Evolutionary conservation across 2,888 invertebrate species (phyloP).

Genomic region (Xestia xanthographa): DNA sequence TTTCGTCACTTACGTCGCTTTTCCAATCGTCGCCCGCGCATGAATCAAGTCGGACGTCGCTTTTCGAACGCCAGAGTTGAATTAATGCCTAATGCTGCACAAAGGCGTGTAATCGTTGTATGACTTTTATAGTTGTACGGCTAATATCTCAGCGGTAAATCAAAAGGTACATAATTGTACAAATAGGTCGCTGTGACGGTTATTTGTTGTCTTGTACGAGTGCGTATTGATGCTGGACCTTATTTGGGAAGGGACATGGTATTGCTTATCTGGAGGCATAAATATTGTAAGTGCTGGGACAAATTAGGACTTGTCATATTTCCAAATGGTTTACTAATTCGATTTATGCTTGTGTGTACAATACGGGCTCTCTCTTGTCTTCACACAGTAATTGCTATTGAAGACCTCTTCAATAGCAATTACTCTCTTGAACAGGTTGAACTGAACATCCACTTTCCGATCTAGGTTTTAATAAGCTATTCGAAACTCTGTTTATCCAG

Average conservation of each 20-base stretch:
- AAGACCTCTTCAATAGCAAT: constrained; percentile 18
- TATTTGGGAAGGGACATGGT: constrained; percentile 62
- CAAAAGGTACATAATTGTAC: constrained; percentile 78
- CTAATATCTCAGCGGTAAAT: constrained; percentile 80
- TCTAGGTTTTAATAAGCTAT: neutral
- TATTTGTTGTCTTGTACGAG: constrained; percentile 60
- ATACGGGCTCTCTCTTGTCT: constrained; percentile 5
- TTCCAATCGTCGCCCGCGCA: constrained; percentile 74
- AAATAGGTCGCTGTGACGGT: constrained; percentile 72
- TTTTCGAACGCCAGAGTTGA: constrained; percentile 72
- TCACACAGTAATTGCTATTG: too few species aligned
- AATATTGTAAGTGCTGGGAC: constrained; percentile 45
- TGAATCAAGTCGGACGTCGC: constrained; percentile 81
- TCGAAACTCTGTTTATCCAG: neutral
- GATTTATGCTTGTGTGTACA: constrained; percentile 17
- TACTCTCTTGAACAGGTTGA: neutral
- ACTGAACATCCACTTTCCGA: neutral
- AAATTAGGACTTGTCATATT: constrained; percentile 54
- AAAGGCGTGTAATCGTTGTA: constrained; percentile 84
- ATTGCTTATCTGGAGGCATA: constrained; percentile 45
- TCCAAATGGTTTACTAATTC: constrained; percentile 31
- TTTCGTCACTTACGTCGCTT: constrained; percentile 64
- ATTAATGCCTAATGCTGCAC: constrained; percentile 83
- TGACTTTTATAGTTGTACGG: constrained; percentile 80
- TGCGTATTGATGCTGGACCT: constrained; percentile 60